Base-by-base conservation (phyloP, 2,888 invertebrate species). In the Plagodis dolabraria region DNA sequence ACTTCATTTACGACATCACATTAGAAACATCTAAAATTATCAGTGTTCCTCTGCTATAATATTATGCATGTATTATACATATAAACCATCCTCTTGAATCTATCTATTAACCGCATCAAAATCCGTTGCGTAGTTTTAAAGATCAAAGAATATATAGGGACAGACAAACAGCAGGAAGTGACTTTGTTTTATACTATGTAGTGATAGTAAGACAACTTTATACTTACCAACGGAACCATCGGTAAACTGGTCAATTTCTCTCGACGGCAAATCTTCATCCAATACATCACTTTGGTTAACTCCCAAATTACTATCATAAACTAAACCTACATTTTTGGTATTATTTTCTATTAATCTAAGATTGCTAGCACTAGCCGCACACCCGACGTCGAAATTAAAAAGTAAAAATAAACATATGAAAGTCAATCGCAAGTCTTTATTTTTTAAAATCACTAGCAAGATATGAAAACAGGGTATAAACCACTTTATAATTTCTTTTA, bases 401-500 rank as follows among this genome's bases (percentile, higher is more conserved):
- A 68, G 57, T 59, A 68, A 67, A 63, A 67, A 56, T 55, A 69
- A 59, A 67, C 65, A 68, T 59, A 68, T 44, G 57, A 69, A 67
- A 60, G 62, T 67, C 65, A 64, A 60, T 34, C 57, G 56, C 40
- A 57, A 47, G 50, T 62, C 42, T 54, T 42, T 64, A 47, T 49
- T 55, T 50, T 53, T 56, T 33, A 61, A 45, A 7, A 61, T 67
- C 45, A 67, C 52, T 77, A 82, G 82, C 72, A 91, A 75, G 55
- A 89, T 81, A 68, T 88, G 89, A 64, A 91, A 89, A 75, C 92
- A 91, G 58, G 90, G 91, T 65, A 92, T 87, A 53, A 91, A 91
- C 92, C 92, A 92, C 74, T 89, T 92, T 47, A 93, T 93, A 40
- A 93, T 87, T 64, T 93, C 93, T 76, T 85, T 88, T 69, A 93